Base-by-base conservation (phyloP, 2,888 invertebrate genomes). In the Anorthoa munda region DNA sequence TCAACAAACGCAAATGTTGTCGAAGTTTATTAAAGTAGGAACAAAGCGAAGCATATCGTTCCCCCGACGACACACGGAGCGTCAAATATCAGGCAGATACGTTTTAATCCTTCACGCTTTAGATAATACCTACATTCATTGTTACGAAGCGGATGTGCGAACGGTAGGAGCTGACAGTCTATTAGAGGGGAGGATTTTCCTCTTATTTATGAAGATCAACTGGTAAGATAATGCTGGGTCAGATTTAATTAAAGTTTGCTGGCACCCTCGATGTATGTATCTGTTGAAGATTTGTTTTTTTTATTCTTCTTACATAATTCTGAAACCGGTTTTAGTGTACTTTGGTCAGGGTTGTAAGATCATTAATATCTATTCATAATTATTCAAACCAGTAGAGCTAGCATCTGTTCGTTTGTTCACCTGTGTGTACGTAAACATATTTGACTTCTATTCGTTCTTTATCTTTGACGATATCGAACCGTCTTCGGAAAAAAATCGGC, bases 51-150 rank as follows among this genome's bases (percentile, higher is more conserved):
- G 73, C 81, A 80, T 82, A 83, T 79, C 60, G 77, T 72, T 71
- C 79, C 69, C 66, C 65, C 78, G 48, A 76, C 69, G 80, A 83
- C 83, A 84, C 84, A 86, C 83, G 85, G 74, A 85, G 83, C 86
- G 85, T 85, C 87, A 90, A 90, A 91, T 92, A 92, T 90, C 88
- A 82, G 70, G 73, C 82, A 86, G 84, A 86, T 86, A 85, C 83
- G 89, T 90, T 93, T 93, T 94, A 93, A 94, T 93, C 92, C 90
- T 82, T 85, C 85, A 82, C 88, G 86, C 86, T 91, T 91, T 88
- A 89, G 90, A 90, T 91, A 89, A 88, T 87, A 87, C 84, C 79
- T 79, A 74, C 72, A 70, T 71, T 76, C 50, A 63, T 59, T 65
- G 68, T 66, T 5, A 23, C 7, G 83, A 85, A 77, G 82, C 45